phyloP scores from a whole-genome alignment of 2,888 invertebrate species.

The Tetragonula carbonaria region DNA sequence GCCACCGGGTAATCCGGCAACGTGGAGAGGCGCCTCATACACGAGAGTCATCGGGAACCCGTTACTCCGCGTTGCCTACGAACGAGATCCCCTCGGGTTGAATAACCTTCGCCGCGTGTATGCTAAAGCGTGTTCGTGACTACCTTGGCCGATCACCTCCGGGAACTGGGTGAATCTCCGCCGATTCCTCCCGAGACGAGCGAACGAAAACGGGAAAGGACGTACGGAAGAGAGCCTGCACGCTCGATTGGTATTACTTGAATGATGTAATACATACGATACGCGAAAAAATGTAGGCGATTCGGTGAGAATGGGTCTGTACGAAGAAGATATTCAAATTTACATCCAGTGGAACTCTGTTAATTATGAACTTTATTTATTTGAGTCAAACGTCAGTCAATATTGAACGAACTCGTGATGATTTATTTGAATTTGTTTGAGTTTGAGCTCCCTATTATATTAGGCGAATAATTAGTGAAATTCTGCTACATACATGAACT shows the following conservation, averaged over 20 bases:
- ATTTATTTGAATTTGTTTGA: too few relatives aligned
- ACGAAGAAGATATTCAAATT: too few relatives aligned
- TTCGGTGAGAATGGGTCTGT: not conserved
- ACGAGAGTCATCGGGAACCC: constrained; percentile 76
- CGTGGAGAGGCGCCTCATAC: constrained; percentile 63
- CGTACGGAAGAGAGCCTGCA: not conserved
- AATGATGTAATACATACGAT: constrained; percentile 10
- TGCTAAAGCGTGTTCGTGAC: constrained; percentile 52
- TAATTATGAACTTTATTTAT: too few relatives aligned
- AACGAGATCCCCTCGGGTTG: constrained; percentile 77
- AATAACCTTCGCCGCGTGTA: constrained; percentile 78
- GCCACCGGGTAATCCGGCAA: constrained; percentile 63
- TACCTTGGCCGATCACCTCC: constrained; percentile 59
- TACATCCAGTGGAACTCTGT: too few relatives aligned
- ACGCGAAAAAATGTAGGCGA: too few relatives aligned
- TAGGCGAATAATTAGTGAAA: too few relatives aligned
- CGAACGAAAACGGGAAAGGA: not conserved
- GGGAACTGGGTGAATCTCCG: constrained; percentile 63
- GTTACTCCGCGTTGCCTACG: constrained; percentile 73
- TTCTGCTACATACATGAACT: too few relatives aligned
- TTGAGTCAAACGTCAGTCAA: too few relatives aligned
- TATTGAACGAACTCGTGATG: too few relatives aligned
- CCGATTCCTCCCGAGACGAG: too few relatives aligned
- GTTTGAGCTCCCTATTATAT: too few relatives aligned
- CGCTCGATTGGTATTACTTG: not conserved